A percentile compares a stretch with the other conserved stretches of the same genome.
Conservation (phyloP, 2,113 vertebrate genomes). For the Toxotes chatareus region DNA sequence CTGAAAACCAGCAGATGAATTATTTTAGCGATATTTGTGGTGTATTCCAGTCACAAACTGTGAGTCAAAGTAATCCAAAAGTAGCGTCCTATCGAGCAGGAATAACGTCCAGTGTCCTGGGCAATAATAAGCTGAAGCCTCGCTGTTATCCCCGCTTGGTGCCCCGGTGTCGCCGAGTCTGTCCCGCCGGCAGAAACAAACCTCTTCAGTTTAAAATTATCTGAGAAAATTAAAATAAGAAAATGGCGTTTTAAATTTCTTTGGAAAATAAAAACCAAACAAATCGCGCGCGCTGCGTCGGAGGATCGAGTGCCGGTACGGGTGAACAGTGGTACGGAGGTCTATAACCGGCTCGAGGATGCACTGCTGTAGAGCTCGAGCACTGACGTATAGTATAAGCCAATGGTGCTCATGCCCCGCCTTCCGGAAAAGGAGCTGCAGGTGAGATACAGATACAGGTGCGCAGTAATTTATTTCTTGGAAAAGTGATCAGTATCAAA, state of each 20-base stretch:
- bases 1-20: background rate
- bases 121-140: slow-evolving; percentile 1
- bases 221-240: background rate
- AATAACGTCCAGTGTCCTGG: slow-evolving; percentile 42
- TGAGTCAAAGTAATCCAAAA: slow-evolving; percentile 67
- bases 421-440: slow-evolving; percentile 37
- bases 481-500: background rate
- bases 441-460: too few species aligned
- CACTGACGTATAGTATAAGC: background rate
- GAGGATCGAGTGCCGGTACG: slow-evolving; percentile 15
- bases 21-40: background rate
- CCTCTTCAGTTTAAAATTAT: background rate
- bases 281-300: slow-evolving; percentile 3
- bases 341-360: slow-evolving; percentile 29
- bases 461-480: too few species aligned
- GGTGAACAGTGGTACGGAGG: background rate
- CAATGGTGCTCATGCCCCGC: slow-evolving; percentile 58
- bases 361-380: background rate
- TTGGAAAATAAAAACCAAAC: too few species aligned
- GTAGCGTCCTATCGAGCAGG: slow-evolving; percentile 29
- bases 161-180: slow-evolving; percentile 35
- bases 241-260: background rate
- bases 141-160: slow-evolving; percentile 20
- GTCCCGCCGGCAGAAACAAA: slow-evolving; percentile 45
- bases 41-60: slow-evolving; percentile 26